Percentiles rank a stretch among this genome's conserved stretches.
Conservation (phyloP, 2,113 vertebrate species). For the Onychorhynchus coronatus region DNA sequence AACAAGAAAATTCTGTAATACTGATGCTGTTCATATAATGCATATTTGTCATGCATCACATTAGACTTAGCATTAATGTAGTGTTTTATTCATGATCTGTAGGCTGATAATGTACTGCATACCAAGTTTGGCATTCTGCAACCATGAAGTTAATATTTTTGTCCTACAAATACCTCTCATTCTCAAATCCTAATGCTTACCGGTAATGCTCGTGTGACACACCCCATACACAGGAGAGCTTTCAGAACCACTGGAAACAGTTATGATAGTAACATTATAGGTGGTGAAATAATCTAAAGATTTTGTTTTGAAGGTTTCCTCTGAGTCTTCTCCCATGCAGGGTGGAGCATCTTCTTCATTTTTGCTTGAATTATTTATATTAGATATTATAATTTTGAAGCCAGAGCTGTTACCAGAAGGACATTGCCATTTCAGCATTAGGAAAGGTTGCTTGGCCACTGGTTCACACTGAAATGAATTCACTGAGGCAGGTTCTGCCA, state of each 20-base stretch:
- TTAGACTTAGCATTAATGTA: not conserved
- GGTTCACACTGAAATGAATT: slow-evolving; percentile 47
- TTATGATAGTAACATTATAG: slow-evolving; percentile 74
- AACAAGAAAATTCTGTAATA: not conserved
- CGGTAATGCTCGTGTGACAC: slow-evolving; percentile 79
- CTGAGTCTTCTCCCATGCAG: not conserved
- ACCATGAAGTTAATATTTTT: not conserved
- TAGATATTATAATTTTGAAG: slow-evolving; percentile 60
- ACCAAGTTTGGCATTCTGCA: not conserved
- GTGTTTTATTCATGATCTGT: not conserved
- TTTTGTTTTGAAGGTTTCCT: not conserved
- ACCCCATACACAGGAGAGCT: not conserved
- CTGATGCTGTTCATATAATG: not conserved
- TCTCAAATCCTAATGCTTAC: slow-evolving; percentile 63
- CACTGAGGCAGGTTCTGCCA: slow-evolving; percentile 68
- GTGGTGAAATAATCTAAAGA: slow-evolving; percentile 68
- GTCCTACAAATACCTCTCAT: not conserved
- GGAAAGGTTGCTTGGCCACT: slow-evolving; percentile 38
- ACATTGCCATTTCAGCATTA: slow-evolving; percentile 75
- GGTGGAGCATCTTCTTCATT: fast-evolving
- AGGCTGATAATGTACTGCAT: not conserved
- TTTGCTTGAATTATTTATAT: not conserved
- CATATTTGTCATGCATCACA: not conserved
- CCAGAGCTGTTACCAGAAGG: slow-evolving; percentile 61
- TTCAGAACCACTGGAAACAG: slow-evolving; percentile 61